Base-by-base conservation (phyloP, 2,113 vertebrate species). In the Oryzias curvinotus region DNA sequence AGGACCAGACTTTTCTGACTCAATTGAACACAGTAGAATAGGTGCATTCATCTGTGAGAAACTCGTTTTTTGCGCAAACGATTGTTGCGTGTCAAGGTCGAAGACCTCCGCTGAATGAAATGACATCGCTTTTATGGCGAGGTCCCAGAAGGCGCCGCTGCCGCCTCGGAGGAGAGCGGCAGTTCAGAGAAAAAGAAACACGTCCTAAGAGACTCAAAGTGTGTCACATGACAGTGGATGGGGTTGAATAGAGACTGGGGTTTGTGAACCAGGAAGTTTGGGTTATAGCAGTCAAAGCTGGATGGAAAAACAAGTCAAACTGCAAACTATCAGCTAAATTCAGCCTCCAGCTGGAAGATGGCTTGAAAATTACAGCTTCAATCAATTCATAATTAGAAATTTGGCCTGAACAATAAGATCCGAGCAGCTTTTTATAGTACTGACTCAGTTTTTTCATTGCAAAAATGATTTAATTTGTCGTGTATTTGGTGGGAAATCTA, bases 181-280 rank as follows among this genome's bases (percentile, higher is more conserved):
- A 55, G 44, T 64, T 68, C 45, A 6, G 57, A 78, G 66, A 71
- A 68, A 73, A 55, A 71, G 69, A 65, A 52, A 71, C 60, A 0
- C 45, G 1, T 73, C 75, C 66, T 28, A 17, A 1, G 66, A 57
- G 78, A 55, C 36, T 46, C 16, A 43, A 68, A 66, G 57, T 76
- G 77, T 78, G 71, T 78, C 75, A 63, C 60, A 15, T 49, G 51
- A 41, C 62, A 52, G 67, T 71, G 66, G 8, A 44, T 53, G n/a
- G n/a, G 19, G 54, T 65, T 65, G 65, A 65, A 49, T 19, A 30
- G 18, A 73, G 45, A 42, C 13, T 25, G 53, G 21, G 19, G 19
- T 67, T 65, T 64, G 41, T 52, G 42, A 17, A 46, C 14, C n/a
- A 65, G 46, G 53, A 30, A 17, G 36, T 23, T 25, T 17, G 21